phyloP scores from a whole-genome alignment of 2,888 invertebrate genomes.

The Papilio elwesi region DNA sequence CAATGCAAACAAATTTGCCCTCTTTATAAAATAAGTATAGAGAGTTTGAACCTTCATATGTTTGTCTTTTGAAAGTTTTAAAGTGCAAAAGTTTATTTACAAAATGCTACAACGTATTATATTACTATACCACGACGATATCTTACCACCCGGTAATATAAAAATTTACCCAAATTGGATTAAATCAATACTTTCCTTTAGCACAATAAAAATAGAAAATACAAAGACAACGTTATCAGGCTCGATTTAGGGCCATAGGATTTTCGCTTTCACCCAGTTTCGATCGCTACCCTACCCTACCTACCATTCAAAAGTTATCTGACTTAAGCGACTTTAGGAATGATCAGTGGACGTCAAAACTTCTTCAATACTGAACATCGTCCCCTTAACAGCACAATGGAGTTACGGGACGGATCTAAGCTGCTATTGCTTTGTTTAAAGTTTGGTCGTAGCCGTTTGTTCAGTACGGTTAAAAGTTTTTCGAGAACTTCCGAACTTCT shows the following conservation, averaged over 20 bases:
- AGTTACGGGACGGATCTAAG: constrained; percentile 49
- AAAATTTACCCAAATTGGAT: too few relatives aligned
- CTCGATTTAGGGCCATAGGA: not conserved
- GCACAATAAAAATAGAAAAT: not conserved
- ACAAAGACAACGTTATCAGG: not conserved
- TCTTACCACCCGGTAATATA: too few relatives aligned
- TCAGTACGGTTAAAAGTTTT: constrained; percentile 43
- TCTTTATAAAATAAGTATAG: too few relatives aligned
- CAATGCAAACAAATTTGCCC: too few relatives aligned
- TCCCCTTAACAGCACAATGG: constrained; percentile 61
- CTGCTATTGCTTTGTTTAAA: constrained; percentile 65
- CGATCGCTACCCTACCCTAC: constrained; percentile 41
- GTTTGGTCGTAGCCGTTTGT: constrained; percentile 53
- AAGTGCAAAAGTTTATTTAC: not conserved
- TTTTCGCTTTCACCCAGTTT: constrained; percentile 23
- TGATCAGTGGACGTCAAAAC: constrained; percentile 65
- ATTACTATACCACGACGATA: too few relatives aligned
- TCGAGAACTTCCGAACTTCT: constrained; percentile 38
- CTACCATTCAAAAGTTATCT: constrained; percentile 47
- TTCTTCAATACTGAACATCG: constrained; percentile 65
- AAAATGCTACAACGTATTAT: not conserved
- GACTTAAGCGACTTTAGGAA: constrained; percentile 35
- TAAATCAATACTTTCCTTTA: too few relatives aligned
- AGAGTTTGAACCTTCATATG: not conserved
- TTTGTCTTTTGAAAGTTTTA: not conserved